A percentile compares a stretch with the other conserved stretches of the same genome.
phyloP scores from a whole-genome alignment of 1,140 invertebrate genomes.

The Limonius californicus region DNA sequence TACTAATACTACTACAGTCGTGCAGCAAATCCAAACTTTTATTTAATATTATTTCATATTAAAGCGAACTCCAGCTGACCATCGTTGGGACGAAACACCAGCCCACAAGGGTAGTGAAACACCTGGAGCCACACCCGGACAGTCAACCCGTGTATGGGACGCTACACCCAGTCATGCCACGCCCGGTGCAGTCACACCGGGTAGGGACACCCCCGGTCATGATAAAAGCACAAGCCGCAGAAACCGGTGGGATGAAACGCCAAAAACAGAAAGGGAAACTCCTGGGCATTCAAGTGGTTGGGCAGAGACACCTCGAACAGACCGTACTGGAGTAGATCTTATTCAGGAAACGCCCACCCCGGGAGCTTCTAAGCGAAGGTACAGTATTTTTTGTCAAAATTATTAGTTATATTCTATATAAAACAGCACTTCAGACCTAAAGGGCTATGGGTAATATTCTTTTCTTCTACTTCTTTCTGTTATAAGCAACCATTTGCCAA shows the following conservation, averaged over 20 bases:
- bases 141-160: conserved; percentile 91
- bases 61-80: conserved; percentile 74
- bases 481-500: too few relatives aligned
- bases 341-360: conserved; percentile 91
- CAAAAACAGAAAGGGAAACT: conserved; percentile 95
- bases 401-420: too few relatives aligned
- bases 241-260: conserved; percentile 99
- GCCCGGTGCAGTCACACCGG: conserved; percentile 82
- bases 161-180: conserved; percentile 84
- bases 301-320: conserved; percentile 96
- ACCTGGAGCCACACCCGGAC: conserved; percentile 85
- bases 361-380: conserved; percentile 82
- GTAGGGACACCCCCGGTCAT: conserved; percentile 83
- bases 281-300: conserved; percentile 92
- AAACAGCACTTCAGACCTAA: too few relatives aligned
- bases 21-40: too few relatives aligned
- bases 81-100: conserved; percentile 97
- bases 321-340: conserved; percentile 74
- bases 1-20: too few relatives aligned
- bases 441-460: too few relatives aligned
- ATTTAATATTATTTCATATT: conserved; percentile 13
- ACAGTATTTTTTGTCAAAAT: too few relatives aligned
- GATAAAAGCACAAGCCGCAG: conserved; percentile 77
- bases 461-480: too few relatives aligned
- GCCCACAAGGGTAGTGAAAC: conserved; percentile 77